Base-by-base conservation (phyloP, 2,888 invertebrate species). In the Agonopterix subpropinquella region DNA sequence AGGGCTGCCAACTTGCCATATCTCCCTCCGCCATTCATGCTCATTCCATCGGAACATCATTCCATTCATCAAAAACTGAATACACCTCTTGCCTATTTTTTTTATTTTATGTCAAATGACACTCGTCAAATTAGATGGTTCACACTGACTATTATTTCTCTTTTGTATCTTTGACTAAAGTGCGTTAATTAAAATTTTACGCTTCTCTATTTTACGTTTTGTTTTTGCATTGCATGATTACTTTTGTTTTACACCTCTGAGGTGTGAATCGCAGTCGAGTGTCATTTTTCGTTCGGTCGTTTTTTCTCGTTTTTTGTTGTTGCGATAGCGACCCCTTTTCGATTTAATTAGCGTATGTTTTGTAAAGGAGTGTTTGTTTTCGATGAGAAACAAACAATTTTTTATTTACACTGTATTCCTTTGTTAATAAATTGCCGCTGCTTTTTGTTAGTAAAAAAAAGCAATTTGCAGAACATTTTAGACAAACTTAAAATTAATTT, bases 131-230 rank as follows among this genome's bases (percentile, higher is more conserved):
- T 84, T 80, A 80, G 77, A 77, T 71, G n/a, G 77, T 77, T 80
- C 78, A 74, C 70, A 70, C 75, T 77, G 70, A 68, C 77, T 80
- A 77, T 82, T 78, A 77, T 76, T 69, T 67, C 63, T 64, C 66
- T 75, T 72, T 74, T 73, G 75, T 75, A 68, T 60, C 70, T 67
- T 68, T 65, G 69, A 67, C 65, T 73, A 70, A 80, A 80, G 81
- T 80, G 70, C 72, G 70, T 80, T 88, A 85, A 88, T 87, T 88
- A 86, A 86, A 86, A 82, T 80, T 80, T 83, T 70, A 80, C 83
- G 84, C 75, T 69, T 42, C 11, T 11, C 42, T 11, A 42, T 42
- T 42, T 13, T 64, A 62, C 69, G 62, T 69, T 67, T 68, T 67
- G 64, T 73, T 70, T 65, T 67, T 64, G 61, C 54, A 54, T 64